Percentiles rank a stretch among this genome's conserved stretches.
Conservation (phyloP, 2,797 vertebrate genomes). For the Acanthurus tractus region DNA sequence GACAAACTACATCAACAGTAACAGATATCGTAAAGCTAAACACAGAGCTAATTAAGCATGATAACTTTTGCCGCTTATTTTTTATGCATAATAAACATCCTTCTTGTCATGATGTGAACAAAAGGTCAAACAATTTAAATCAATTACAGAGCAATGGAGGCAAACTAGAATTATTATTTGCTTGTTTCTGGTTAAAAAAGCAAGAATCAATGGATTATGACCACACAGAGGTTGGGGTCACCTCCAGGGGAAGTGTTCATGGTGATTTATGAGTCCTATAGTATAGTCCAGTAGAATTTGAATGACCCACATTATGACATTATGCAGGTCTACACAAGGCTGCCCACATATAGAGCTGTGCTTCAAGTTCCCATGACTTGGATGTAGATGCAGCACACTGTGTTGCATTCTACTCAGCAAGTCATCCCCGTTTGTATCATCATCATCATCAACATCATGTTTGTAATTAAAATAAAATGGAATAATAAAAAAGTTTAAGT, state of each 20-base stretch:
- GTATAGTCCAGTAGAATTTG: slow-evolving; percentile 23
- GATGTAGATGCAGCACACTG: slow-evolving; percentile 13
- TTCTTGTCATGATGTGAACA: neutral
- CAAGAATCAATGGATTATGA: slow-evolving; percentile 12
- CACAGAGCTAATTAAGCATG: neutral
- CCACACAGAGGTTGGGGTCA: slow-evolving; percentile 37
- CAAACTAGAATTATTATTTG: neutral
- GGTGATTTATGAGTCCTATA: slow-evolving; percentile 58
- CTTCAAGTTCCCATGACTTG: slow-evolving; percentile 21
- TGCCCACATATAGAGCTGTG: slow-evolving; percentile 12
- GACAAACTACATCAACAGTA: slow-evolving; percentile 4
- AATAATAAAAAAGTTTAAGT: neutral
- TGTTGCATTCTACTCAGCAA: neutral
- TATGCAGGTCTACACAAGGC: slow-evolving; percentile 44
- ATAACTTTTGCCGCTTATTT: neutral
- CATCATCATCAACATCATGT: neutral
- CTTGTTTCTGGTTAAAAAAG: slow-evolving; percentile 33
- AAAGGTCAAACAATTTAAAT: neutral
- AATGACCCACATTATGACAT: slow-evolving; percentile 30
- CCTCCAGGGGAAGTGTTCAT: slow-evolving; percentile 55
- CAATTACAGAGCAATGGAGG: slow-evolving; percentile 1
- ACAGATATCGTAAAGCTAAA: neutral
- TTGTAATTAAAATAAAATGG: neutral
- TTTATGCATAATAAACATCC: neutral
- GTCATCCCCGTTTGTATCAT: neutral